A percentile compares a stretch with the other conserved stretches of the same genome.
Evolutionary conservation across 1,140 invertebrate species (phyloP).

Genomic region (Apis laboriosa): DNA sequence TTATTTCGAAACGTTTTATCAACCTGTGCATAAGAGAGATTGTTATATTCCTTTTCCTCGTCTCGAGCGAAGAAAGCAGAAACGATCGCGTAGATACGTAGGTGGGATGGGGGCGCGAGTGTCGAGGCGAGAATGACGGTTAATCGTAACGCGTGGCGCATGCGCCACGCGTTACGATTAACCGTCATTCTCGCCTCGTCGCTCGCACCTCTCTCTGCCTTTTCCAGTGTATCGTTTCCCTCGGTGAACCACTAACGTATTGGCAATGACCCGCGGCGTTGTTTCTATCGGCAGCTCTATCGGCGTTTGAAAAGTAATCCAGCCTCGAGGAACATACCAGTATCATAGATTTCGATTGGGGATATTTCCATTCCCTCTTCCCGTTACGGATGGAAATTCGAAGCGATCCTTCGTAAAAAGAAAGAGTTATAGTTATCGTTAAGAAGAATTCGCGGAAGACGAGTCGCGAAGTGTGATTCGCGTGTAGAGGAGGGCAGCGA

Average conservation of each 20-base stretch:
- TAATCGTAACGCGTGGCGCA: conserved; percentile 73
- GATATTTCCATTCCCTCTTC: no score
- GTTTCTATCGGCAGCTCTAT: neutral
- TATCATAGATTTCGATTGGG: no score
- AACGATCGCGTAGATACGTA: neutral
- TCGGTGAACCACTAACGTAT: neutral
- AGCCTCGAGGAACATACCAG: no score
- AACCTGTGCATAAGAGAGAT: no score
- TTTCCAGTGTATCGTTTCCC: no score
- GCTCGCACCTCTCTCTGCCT: no score
- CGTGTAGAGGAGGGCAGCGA: no score
- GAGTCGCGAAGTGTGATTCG: neutral
- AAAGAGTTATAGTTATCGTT: no score
- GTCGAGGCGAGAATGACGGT: conserved; percentile 70
- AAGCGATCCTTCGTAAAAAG: no score
- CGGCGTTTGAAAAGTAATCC: no score
- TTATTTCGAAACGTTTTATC: neutral
- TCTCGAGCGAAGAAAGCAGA: neutral
- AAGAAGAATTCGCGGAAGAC: no score
- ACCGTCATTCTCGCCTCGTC: neutral
- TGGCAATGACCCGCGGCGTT: neutral
- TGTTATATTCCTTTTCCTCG: neutral
- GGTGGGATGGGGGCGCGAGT: conserved; percentile 57
- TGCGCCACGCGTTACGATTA: conserved; percentile 64
- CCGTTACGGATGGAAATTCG: no score